Evolutionary conservation across 2,888 invertebrate genomes (phyloP).

Genomic region (Ypsolopha scabrella): DNA sequence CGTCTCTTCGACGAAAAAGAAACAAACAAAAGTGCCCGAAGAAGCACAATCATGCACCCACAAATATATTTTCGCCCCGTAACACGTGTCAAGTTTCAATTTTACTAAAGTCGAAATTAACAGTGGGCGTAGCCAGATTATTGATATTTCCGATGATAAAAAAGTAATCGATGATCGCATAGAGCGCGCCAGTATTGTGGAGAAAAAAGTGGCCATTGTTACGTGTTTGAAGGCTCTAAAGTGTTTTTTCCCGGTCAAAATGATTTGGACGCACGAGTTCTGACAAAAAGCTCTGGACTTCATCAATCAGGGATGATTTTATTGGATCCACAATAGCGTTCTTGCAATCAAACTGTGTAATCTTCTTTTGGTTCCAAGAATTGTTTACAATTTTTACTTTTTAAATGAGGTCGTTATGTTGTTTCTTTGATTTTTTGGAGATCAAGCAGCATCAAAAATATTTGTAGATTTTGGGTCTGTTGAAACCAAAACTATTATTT

Average conservation of each 20-base stretch:
- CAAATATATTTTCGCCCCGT: conserved; percentile 63
- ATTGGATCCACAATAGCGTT: conserved; percentile 54
- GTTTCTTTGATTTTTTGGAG: conserved; percentile 11
- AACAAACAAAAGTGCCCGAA: conserved; percentile 61
- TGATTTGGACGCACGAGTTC: conserved; percentile 47
- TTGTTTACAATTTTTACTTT: conserved; percentile 39
- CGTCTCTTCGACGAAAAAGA: conserved; percentile 48
- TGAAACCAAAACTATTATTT: too few relatives aligned
- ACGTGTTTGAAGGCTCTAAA: conserved; percentile 25
- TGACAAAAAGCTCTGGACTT: conserved; percentile 47
- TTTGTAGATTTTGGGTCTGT: too few relatives aligned
- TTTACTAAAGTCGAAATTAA: conserved; percentile 66
- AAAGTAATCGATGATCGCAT: conserved; percentile 68
- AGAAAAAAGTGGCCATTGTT: conserved; percentile 59
- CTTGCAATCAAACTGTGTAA: conserved; percentile 45
- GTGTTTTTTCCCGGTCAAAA: conserved; percentile 38
- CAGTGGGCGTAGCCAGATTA: conserved; percentile 69
- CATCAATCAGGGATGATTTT: conserved; percentile 65
- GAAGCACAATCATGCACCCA: conserved; percentile 60
- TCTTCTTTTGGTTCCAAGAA: conserved; percentile 48
- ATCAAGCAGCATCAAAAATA: not conserved
- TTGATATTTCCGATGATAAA: conserved; percentile 66
- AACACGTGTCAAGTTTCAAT: conserved; percentile 70
- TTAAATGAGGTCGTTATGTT: conserved; percentile 48
- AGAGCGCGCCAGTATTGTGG: conserved; percentile 40